A percentile compares a stretch with the other conserved stretches of the same genome.
Conservation (phyloP, 92 coral and sea anemone genomes). For the Muricea muricata region DNA sequence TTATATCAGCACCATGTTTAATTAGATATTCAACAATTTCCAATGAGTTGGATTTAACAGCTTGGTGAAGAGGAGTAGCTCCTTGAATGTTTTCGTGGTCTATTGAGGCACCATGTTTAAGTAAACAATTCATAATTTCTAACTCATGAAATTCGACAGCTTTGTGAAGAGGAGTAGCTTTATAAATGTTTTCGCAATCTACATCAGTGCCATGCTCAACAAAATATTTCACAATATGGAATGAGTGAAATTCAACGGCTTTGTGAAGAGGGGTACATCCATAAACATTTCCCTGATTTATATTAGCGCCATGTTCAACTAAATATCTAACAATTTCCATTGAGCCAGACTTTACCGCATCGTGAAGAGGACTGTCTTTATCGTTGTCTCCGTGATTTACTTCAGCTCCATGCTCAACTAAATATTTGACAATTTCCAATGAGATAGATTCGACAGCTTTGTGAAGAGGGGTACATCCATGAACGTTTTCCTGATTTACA, state of each 20-base stretch:
- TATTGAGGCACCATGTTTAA: not conserved
- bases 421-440: too few relatives aligned
- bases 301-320: not conserved
- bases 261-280: not conserved
- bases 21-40: not conserved
- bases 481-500: not conserved
- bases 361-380: too few relatives aligned
- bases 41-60: not conserved
- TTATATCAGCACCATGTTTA: not conserved
- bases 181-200: too few relatives aligned
- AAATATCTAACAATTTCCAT: not conserved
- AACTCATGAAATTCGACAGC: too few relatives aligned
- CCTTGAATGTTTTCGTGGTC: not conserved
- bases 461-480: not conserved
- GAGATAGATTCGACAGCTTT: not conserved
- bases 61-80: not conserved
- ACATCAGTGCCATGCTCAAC: too few relatives aligned
- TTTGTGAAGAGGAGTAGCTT: too few relatives aligned
- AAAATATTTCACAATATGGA: too few relatives aligned
- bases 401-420: too few relatives aligned
- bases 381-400: too few relatives aligned
- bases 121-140: not conserved
- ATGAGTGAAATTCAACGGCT: too few relatives aligned
- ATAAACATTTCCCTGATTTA: not conserved
- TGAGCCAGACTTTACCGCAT: too few relatives aligned